Base-by-base conservation (phyloP, 1,140 invertebrate species). In the Sarcophaga bullata region DNA sequence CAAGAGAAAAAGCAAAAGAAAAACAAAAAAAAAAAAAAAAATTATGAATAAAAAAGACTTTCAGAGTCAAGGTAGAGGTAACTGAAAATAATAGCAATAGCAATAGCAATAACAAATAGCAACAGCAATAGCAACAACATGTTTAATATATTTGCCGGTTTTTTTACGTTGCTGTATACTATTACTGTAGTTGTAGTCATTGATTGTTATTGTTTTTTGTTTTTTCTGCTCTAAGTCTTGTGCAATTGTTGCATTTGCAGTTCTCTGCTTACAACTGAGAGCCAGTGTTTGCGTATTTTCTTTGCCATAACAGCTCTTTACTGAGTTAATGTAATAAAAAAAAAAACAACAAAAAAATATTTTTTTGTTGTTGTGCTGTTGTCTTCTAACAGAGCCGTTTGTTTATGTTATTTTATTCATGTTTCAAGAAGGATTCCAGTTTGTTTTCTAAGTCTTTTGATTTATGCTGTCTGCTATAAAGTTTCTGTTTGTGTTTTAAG, bases 11-110 rank as follows among this genome's bases (percentile, higher is more conserved):
- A n/a, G n/a, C n/a, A n/a, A n/a, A n/a, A 76, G 3, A 9, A 25
- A 76, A 1, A 17, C 6, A 46, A 75, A 75, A 46, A 75, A 47
- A 1, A 1, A 54, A 10, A 15, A 54, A 10, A 15, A 54, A 10
- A 15, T 1, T 7, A 72, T 72, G 17, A 72, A 11, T 25, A 72
- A 72, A 47, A 50, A 78, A 78, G 75, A 25, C 75, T 52, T 84
- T 87, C 87, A 89, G 87, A 89, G 88, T 89, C 88, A 89, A 89
- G 88, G 88, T 89, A 88, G 86, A 87, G 85, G 86, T 86, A 87
- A 86, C 52, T 19, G 54, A 58, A 58, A n/a, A 58, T 13, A n/a
- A 58, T 37, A 1, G 25, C 54, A 13, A 58, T n/a, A n/a, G 13
- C 54, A 58, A 58, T 13, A 58, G 10, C n/a, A 54, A 54, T 9